Conservation (phyloP, 2,888 invertebrate genomes). For the Pachymerium ferrugineum region DNA sequence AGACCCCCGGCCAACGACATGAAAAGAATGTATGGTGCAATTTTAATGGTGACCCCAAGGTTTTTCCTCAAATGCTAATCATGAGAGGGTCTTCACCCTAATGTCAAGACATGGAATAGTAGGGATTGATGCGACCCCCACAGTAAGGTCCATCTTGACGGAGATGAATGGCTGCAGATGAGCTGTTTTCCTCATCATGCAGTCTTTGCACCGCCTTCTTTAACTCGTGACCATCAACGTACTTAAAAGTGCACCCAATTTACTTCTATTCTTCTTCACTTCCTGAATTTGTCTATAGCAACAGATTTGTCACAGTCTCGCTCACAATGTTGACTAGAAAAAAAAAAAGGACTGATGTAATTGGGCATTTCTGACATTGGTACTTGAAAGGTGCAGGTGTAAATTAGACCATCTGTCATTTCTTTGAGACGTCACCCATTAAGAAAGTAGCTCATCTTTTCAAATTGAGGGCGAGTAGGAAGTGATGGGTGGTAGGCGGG, state of each 20-base stretch:
- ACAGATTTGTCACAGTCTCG: background rate
- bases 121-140: slow-evolving; percentile 14
- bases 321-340: background rate
- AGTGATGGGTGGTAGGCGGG: background rate
- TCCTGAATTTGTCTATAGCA: background rate
- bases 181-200: slow-evolving; percentile 24
- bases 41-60: slow-evolving; percentile 22
- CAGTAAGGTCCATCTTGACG: background rate
- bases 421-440: background rate
- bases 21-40: background rate
- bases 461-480: slow-evolving; percentile 21
- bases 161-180: slow-evolving; percentile 23
- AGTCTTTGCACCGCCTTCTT: slow-evolving; percentile 9
- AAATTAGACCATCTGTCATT: slow-evolving; percentile 9
- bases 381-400: slow-evolving; percentile 15
- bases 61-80: slow-evolving; percentile 17
- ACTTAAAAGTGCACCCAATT: slow-evolving; percentile 1
- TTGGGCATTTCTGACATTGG: background rate
- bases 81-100: background rate
- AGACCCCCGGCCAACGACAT: background rate
- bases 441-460: slow-evolving; percentile 16
- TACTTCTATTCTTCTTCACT: slow-evolving; percentile 21
- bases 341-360: background rate
- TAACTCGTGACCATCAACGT: background rate
- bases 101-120: background rate